These are phyloP conservation scores for Mastacembelus armatus DNA, from an alignment of 2,797 vertebrate genomes.

Conservation along the genomic window DNA sequence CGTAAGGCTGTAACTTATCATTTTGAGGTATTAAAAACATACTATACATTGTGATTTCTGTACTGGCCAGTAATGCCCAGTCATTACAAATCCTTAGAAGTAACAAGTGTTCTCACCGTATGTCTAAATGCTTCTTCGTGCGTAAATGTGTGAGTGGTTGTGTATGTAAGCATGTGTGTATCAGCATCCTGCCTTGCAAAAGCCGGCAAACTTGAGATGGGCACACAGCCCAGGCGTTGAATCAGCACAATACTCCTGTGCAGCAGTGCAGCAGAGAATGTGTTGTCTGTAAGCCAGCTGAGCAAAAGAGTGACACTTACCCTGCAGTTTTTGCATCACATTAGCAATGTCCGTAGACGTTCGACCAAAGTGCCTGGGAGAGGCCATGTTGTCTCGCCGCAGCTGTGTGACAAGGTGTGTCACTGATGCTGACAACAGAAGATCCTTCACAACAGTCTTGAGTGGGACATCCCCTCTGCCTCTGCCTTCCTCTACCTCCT, in stretches of 20 bases:
- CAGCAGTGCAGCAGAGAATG: conserved; percentile 50
- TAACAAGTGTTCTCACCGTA: too few species aligned
- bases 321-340: conserved; percentile 96
- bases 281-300: conserved; percentile 11
- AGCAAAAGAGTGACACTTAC: conserved; percentile 80
- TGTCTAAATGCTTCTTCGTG: neutral
- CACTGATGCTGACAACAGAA: conserved; percentile 39
- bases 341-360: conserved; percentile 89
- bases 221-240: conserved; percentile 68
- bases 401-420: conserved; percentile 48
- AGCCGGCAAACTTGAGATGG: conserved; percentile 68
- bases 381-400: conserved; percentile 85
- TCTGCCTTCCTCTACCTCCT: too few species aligned
- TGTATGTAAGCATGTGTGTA: conserved; percentile 16
- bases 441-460: conserved; percentile 55
- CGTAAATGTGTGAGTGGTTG: conserved; percentile 4
- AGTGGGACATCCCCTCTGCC: conserved; percentile 69
- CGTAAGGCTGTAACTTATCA: too few species aligned
- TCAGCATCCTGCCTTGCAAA: conserved; percentile 39
- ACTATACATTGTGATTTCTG: too few species aligned
- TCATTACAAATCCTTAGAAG: too few species aligned
- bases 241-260: conserved; percentile 76
- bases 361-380: conserved; percentile 79
- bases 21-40: too few species aligned
- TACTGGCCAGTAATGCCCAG: too few species aligned